Base-by-base conservation (phyloP, 1,140 invertebrate genomes). In the Muscidifurax raptorellus region DNA sequence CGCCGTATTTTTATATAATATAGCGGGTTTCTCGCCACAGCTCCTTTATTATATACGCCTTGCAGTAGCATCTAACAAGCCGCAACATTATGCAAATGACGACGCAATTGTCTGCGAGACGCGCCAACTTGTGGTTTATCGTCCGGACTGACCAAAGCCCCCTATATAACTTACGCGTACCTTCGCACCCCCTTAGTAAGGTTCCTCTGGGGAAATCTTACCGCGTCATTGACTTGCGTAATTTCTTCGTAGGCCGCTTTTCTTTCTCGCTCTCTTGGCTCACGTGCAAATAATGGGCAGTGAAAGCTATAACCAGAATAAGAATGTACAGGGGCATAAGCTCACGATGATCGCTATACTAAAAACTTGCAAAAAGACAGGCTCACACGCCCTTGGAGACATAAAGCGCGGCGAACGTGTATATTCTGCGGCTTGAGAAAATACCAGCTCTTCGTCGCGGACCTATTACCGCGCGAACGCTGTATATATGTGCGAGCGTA, bases 71-170 rank as follows among this genome's bases (percentile, higher is more conserved):
- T 91, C 92, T 92, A 92, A 91, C 90, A 90, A 91, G 90, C 86
- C 86, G 87, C 88, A 89, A 89, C 86, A 92, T 93, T 92, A 92
- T 92, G 92, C 89, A 92, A 91, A 93, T 91, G 83, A 83, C 80
- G 81, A 83, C 83, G 85, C 84, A 88, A 90, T 90, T 87, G 87
- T 85, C 88, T 89, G 86, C 76, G 82, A 86, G 81, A 79, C 86
- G 86, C 87, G 88, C 82, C 85, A 79, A 89, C 88, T 90, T 88
- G 89, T n/a, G 69, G n/a, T 84, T 92, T 91, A 92, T 91, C 89
- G 87, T 86, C 88, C 87, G 88, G 79, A 89, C 87, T 87, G 87
- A 71, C 85, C 82, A 75, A 59, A 59, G 80, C 85, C 27, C 22
- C 28, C 36, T 2, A 18, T 22, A 69, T 83, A 18, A 52, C 18